Evolutionary conservation across 30 jellyfish, hydroid and myxozoan species (phyloP).

Genomic region (Cassiopea andromeda): DNA sequence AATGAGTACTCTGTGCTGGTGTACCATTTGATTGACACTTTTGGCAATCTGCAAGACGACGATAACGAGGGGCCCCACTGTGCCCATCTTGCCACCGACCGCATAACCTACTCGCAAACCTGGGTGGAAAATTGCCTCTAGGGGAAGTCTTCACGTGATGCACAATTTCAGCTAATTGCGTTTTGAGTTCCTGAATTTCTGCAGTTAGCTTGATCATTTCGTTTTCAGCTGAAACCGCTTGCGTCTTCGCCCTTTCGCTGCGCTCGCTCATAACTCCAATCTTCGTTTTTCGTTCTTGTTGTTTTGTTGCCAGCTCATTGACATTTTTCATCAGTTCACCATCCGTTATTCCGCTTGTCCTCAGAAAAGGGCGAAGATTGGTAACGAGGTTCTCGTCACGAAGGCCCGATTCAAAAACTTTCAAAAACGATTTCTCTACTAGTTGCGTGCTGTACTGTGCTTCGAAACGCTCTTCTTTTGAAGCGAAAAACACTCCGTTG

Average conservation of each 20-base stretch:
- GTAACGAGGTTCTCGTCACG: conserved; percentile 2
- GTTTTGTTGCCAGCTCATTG: conserved; percentile 9
- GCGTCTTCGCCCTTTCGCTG: neutral
- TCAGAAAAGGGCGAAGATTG: conserved; percentile 23
- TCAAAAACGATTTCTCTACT: neutral
- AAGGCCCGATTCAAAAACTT: conserved; percentile 11
- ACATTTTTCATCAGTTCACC: conserved; percentile 19
- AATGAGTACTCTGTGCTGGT: neutral
- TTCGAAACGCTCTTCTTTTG: neutral
- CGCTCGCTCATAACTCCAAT: neutral
- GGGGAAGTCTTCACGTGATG: neutral
- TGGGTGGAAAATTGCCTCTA: neutral
- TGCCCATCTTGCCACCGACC: neutral
- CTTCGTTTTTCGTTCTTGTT: neutral
- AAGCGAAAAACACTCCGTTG: conserved; percentile 9
- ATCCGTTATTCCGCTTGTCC: conserved; percentile 15
- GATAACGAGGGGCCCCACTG: neutral
- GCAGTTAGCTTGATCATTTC: neutral
- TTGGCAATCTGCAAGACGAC: neutral
- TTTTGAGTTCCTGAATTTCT: neutral
- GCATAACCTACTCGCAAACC: neutral
- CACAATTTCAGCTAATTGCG: neutral
- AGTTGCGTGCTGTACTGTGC: conserved; percentile 3
- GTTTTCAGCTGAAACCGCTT: neutral
- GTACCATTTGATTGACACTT: neutral